Conservation (phyloP, 2,113 vertebrate species). For the Rallus limicola region DNA sequence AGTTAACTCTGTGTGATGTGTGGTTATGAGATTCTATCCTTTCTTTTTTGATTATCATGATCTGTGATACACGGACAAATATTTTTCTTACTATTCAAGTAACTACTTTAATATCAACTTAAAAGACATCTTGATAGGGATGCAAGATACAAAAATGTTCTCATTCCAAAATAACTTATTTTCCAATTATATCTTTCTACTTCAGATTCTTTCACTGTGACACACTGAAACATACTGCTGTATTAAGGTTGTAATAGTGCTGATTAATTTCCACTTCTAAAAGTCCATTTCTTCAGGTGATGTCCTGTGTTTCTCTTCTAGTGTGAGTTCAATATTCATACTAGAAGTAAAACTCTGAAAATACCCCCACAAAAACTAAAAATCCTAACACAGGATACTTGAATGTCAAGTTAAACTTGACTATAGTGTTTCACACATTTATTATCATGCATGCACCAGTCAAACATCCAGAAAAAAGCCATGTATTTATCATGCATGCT, state of each 20-base stretch:
- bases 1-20: neutral
- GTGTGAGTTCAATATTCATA: neutral
- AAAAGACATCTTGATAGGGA: neutral
- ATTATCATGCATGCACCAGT: neutral
- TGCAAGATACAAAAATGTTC: neutral
- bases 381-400: neutral
- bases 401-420: neutral
- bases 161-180: neutral
- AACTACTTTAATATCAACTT: neutral
- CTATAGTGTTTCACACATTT: neutral
- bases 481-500: neutral
- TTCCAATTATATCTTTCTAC: neutral
- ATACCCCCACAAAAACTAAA: neutral
- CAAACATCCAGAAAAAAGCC: neutral
- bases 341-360: neutral
- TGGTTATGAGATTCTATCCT: neutral
- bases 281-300: neutral
- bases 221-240: neutral
- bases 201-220: neutral
- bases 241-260: neutral
- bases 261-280: neutral
- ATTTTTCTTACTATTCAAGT: neutral
- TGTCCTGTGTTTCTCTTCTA: neutral
- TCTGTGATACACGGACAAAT: neutral
- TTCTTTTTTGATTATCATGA: neutral